Base-by-base conservation (phyloP, 2,888 invertebrate genomes). In the Drosophila cognata region DNA sequence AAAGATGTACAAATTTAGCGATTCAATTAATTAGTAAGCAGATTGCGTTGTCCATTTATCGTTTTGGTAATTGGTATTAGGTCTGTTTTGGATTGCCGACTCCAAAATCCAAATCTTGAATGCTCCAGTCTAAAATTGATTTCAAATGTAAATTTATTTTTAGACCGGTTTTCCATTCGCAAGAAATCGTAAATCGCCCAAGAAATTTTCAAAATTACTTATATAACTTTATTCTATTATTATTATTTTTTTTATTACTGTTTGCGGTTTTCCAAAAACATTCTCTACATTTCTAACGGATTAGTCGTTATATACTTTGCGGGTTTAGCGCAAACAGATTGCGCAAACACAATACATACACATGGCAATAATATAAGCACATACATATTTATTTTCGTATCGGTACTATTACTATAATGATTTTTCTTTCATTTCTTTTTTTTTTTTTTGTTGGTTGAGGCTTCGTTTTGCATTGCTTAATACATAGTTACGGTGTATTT, bases 231-330 rank as follows among this genome's bases (percentile, higher is more conserved):
- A 74, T 81, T 81, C 71, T 78, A 74, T 74, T 65, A 63, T 66
- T 77, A 46, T 33, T 66, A 63, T 35, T 69, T 74, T 48, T 36
- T 71, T 66, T 80, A 71, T 78, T 79, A 72, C 57, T 70, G 60
- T 78, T 73, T 74, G 71, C 77, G 69, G 70, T 75, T 79, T 89
- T 80, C 55, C 82, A 84, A 91, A 81, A 85, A 81, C 78, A 52
- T 79, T 81, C 74, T 81, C 83, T 79, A 81, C 79, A 79, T 82
- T 76, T 36, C 82, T 79, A 88, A 78, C 77, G 71, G 79, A 74
- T 83, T 84, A 83, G 74, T 77, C 88, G 74, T 73, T 72, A 70
- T 65, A 74, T 74, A 68, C 60, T 38, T 62, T 65, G 60, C 59
- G 62, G 55, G 21, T 65, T 71, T 63, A 52, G 61, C 67, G 74